Evolutionary conservation across 2,113 vertebrate species (phyloP).

Genomic region (Barnardius zonarius): DNA sequence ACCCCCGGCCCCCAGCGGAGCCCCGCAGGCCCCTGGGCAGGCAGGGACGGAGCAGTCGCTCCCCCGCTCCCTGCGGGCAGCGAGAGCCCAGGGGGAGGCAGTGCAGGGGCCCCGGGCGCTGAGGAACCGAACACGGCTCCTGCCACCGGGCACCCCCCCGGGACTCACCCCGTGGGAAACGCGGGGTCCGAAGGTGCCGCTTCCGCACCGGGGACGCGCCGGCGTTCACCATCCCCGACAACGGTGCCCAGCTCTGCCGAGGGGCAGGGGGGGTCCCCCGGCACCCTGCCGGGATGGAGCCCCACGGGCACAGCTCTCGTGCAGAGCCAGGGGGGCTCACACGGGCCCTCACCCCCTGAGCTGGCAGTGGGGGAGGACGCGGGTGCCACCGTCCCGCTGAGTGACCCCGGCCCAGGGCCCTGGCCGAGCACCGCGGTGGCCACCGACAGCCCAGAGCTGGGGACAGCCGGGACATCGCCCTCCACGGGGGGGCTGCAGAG

Average conservation of each 20-base stretch:
- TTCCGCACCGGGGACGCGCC: rapidly evolving
- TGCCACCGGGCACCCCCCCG: rapidly evolving
- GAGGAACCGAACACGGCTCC: rapidly evolving
- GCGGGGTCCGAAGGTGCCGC: rapidly evolving
- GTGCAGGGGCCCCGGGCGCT: rapidly evolving
- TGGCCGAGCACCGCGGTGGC: rapidly evolving
- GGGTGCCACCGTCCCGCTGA: rapidly evolving
- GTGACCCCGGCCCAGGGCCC: neutral
- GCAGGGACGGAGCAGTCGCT: rapidly evolving
- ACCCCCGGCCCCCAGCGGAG: neutral
- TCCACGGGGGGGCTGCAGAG: neutral
- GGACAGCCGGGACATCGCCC: rapidly evolving
- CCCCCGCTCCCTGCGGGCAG: rapidly evolving
- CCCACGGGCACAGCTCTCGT: rapidly evolving
- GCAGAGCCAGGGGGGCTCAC: neutral
- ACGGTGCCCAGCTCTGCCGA: rapidly evolving
- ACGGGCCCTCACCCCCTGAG: rapidly evolving
- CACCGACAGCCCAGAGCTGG: rapidly evolving
- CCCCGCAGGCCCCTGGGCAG: neutral
- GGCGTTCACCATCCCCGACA: rapidly evolving
- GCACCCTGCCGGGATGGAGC: neutral
- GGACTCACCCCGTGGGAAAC: neutral
- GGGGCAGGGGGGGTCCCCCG: neutral
- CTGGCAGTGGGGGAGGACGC: rapidly evolving
- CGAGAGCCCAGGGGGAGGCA: rapidly evolving